These are phyloP conservation scores for Sceloporus tristichus DNA, from an alignment of 2,113 vertebrate species.

Conservation along the genomic window DNA sequence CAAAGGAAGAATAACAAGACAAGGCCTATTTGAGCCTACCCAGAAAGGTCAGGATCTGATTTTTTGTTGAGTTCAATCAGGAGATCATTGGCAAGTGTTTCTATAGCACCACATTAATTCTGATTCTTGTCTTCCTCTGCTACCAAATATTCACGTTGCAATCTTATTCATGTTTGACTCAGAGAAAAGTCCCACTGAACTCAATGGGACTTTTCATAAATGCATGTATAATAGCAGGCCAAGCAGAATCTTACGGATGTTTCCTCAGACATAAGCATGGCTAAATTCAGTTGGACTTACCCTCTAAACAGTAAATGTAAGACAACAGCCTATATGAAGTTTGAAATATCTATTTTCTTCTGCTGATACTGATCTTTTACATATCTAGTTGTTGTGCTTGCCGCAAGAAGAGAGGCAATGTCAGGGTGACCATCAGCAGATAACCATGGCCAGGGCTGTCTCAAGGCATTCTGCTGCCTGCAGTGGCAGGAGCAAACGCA, in stretches of 20 bases:
- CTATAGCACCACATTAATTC: neutral
- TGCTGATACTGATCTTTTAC: neutral
- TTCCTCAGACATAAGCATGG: neutral
- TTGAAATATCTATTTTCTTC: neutral
- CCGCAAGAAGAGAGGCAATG: neutral
- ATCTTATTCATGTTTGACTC: neutral
- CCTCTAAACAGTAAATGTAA: too few species aligned
- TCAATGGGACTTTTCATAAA: neutral
- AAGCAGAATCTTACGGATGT: too few species aligned
- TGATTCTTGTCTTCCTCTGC: neutral
- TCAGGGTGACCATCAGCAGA: neutral
- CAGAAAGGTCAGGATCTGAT: slow-evolving; percentile 21
- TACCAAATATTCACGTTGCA: neutral
- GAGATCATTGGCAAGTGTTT: neutral
- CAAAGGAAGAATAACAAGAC: neutral
- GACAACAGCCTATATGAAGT: too few species aligned
- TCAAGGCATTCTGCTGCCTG: neutral
- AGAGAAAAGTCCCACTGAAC: neutral
- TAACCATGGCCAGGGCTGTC: neutral
- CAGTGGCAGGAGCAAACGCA: neutral
- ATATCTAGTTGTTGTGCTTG: neutral
- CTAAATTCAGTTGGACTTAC: neutral
- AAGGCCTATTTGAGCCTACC: neutral
- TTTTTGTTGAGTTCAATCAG: neutral
- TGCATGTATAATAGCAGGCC: neutral